Evolutionary conservation across 2,888 invertebrate genomes (phyloP).

Genomic region (Oxyteleia sp.): DNA sequence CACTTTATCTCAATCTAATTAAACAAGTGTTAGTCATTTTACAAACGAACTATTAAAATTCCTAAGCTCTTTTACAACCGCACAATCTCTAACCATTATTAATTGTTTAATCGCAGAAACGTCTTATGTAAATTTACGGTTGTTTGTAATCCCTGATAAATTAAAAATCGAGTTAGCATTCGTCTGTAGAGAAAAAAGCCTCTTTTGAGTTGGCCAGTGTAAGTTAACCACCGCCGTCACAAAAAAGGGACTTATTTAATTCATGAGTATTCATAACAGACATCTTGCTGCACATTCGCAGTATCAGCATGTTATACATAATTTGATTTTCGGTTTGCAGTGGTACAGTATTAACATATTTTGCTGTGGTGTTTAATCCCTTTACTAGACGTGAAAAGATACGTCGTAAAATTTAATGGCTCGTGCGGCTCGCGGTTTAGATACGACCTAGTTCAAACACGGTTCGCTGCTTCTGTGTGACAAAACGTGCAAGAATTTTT

Average conservation of each 20-base stretch:
- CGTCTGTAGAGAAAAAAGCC: too few species aligned
- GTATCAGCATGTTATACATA: conserved; percentile 47
- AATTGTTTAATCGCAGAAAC: too few species aligned
- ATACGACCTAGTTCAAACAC: conserved; percentile 70
- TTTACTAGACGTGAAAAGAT: conserved; percentile 74
- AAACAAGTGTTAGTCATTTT: too few species aligned
- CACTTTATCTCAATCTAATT: too few species aligned
- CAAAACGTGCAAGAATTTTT: conserved; percentile 71
- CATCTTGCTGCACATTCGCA: conserved; percentile 25
- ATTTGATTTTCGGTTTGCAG: conserved; percentile 65
- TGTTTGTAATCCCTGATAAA: too few species aligned
- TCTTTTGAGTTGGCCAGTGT: too few species aligned
- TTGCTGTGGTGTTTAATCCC: conserved; percentile 72
- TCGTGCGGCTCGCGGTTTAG: conserved; percentile 73
- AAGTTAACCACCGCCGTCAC: too few species aligned
- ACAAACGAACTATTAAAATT: too few species aligned
- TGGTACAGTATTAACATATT: conserved; percentile 68
- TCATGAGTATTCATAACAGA: conserved; percentile 1
- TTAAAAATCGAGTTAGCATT: too few species aligned
- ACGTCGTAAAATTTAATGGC: conserved; percentile 74
- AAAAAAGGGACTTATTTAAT: neutral
- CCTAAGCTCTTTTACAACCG: too few species aligned
- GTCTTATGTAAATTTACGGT: too few species aligned
- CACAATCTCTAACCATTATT: too few species aligned
- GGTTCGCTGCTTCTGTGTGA: conserved; percentile 65